phyloP scores from a whole-genome alignment of 2,113 vertebrate species.

The Trogon melanurus region DNA sequence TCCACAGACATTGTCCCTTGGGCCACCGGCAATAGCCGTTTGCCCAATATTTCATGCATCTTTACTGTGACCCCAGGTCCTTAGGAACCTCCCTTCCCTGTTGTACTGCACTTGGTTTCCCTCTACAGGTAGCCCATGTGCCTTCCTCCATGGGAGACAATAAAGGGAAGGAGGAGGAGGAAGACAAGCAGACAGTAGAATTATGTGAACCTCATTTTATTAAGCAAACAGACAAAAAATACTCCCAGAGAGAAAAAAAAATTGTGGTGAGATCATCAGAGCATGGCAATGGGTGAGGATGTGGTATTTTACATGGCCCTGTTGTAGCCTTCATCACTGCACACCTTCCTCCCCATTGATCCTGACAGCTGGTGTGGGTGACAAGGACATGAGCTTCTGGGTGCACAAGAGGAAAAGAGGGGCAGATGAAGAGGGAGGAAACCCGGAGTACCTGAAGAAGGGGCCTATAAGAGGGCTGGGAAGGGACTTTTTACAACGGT shows the following conservation, averaged over 20 bases:
- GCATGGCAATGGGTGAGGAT: not conserved
- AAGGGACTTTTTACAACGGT: too few relatives aligned
- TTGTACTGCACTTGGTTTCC: not conserved
- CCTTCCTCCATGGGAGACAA: not conserved
- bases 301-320: not conserved
- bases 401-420: not conserved
- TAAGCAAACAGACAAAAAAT: not conserved
- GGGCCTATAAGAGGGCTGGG: too few relatives aligned
- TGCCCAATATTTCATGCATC: not conserved
- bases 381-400: not conserved
- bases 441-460: too few relatives aligned
- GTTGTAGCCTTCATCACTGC: not conserved
- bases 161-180: not conserved
- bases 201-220: not conserved
- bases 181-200: not conserved
- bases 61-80: not conserved
- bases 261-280: not conserved
- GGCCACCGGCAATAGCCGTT: not conserved
- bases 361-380: rapidly evolving
- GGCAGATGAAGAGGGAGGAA: not conserved
- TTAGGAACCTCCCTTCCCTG: not conserved
- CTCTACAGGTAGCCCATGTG: not conserved
- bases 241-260: not conserved
- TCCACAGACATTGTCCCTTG: not conserved
- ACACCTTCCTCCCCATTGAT: not conserved